Evolutionary conservation across 2,888 invertebrate genomes (phyloP).

Genomic region (Platypus cylindrus): DNA sequence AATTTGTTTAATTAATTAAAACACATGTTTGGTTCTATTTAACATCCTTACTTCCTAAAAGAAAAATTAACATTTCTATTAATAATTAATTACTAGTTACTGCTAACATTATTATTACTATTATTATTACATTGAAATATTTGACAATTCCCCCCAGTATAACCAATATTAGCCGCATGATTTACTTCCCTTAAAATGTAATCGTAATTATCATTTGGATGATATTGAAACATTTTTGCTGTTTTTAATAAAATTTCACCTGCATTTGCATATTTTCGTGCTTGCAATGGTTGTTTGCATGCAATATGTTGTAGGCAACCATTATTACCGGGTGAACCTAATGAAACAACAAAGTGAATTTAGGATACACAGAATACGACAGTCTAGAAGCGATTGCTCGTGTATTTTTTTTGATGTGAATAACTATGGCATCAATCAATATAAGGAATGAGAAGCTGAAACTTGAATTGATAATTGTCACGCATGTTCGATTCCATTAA

Average conservation of each 20-base stretch:
- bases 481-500: no score
- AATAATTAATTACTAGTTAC: background rate
- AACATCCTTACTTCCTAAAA: no score
- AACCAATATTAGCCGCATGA: slow-evolving; percentile 28
- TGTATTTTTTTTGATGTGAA: no score
- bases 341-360: background rate
- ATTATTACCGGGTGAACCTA: slow-evolving; percentile 44
- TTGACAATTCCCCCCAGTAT: slow-evolving; percentile 27
- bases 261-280: slow-evolving; percentile 61
- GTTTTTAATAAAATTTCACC: slow-evolving; percentile 64
- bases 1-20: no score
- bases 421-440: no score
- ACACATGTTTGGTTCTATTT: no score
- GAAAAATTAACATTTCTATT: no score
- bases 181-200: slow-evolving; percentile 28
- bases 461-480: no score
- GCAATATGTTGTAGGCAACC: slow-evolving; percentile 64
- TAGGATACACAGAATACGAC: no score
- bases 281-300: slow-evolving; percentile 60
- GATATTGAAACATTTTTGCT: slow-evolving; percentile 43
- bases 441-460: slow-evolving; percentile 1
- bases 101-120: background rate
- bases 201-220: slow-evolving; percentile 44
- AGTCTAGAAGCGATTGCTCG: no score
- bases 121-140: slow-evolving; percentile 23